Percentiles rank a stretch among this genome's conserved stretches.
Evolutionary conservation across 2,113 vertebrate genomes (phyloP).

Genomic region (Petroica traversi): DNA sequence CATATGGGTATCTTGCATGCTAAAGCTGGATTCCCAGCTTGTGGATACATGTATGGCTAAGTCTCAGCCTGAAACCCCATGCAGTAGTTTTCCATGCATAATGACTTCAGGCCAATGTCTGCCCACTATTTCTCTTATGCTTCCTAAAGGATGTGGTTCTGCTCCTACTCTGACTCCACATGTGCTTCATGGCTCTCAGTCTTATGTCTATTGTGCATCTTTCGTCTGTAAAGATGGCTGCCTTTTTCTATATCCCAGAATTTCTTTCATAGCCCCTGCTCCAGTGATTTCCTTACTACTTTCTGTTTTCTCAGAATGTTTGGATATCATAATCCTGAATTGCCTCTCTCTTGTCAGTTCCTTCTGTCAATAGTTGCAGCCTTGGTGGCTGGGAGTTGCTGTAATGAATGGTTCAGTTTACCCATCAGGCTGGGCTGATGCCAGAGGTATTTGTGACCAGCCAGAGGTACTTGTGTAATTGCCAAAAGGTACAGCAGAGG

Average conservation of each 20-base stretch:
- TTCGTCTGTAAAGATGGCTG: background rate
- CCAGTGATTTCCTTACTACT: background rate
- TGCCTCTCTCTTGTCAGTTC: slow-evolving; percentile 14
- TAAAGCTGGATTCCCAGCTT: background rate
- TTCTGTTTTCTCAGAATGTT: slow-evolving; percentile 23
- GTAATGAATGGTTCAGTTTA: slow-evolving; percentile 5
- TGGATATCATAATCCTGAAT: slow-evolving; percentile 29
- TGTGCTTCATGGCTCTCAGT: background rate
- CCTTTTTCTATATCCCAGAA: background rate
- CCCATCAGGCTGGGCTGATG: background rate
- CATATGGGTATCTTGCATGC: background rate
- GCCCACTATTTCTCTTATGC: background rate
- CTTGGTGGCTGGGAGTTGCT: background rate
- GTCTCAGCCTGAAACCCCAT: background rate
- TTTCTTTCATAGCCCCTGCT: background rate
- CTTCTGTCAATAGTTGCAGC: background rate
- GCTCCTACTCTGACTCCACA: background rate
- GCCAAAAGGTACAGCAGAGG: background rate
- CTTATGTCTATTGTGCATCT: background rate
- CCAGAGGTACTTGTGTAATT: background rate
- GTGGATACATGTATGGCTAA: background rate
- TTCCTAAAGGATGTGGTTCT: background rate
- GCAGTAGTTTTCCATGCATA: fast-evolving
- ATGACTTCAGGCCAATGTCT: background rate
- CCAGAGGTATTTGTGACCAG: slow-evolving; percentile 30